These are phyloP conservation scores for Crenichthys baileyi DNA, from an alignment of 2,797 vertebrate genomes.

Conservation along the genomic window DNA sequence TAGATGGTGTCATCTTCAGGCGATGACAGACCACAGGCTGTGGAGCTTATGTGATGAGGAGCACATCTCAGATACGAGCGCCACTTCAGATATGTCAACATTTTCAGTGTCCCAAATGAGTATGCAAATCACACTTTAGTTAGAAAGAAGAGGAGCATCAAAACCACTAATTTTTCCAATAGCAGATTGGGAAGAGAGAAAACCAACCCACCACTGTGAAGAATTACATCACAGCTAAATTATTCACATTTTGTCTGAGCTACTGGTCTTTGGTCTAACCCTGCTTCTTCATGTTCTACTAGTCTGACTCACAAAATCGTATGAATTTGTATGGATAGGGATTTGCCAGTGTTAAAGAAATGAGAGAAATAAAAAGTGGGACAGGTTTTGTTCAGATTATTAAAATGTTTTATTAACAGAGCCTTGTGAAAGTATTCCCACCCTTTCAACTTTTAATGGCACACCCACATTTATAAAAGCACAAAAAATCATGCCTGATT, in stretches of 20 bases:
- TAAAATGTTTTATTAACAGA: background rate
- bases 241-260: constrained; percentile 2
- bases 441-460: background rate
- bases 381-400: background rate
- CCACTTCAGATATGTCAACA: constrained; percentile 12
- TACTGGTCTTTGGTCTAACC: background rate
- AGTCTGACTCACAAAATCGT: background rate
- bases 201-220: background rate
- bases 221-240: background rate
- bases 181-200: constrained; percentile 1
- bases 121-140: constrained; percentile 34
- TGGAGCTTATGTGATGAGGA: constrained; percentile 34
- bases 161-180: constrained; percentile 2
- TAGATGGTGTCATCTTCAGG: constrained; percentile 49
- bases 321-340: too few relatives aligned
- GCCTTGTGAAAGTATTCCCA: background rate
- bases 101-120: constrained; percentile 21
- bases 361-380: background rate
- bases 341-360: background rate
- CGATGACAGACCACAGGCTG: constrained; percentile 67
- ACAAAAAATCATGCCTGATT: too few relatives aligned
- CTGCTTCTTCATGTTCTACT: background rate
- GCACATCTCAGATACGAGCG: constrained; percentile 17
- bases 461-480: background rate
- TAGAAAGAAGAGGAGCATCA: constrained; percentile 28